Base-by-base conservation (phyloP, 92 coral and sea anemone genomes). In the Porites cylindrica region DNA sequence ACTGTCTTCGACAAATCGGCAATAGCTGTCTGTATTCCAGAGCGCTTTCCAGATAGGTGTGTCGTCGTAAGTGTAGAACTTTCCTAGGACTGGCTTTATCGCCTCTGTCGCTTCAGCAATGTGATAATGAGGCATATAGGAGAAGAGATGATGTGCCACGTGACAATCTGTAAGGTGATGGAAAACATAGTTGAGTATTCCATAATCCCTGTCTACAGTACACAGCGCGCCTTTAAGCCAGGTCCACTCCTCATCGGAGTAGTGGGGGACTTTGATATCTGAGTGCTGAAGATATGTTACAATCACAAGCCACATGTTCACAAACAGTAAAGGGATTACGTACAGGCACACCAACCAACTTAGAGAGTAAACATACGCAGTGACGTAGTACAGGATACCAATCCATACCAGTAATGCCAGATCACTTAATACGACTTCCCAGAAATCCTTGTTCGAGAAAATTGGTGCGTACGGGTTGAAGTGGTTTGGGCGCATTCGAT, bases 221-320 rank as follows among this genome's bases (percentile, higher is more conserved):
- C 96, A 88, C 18, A 95, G 90, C 16, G 96, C 96, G 18, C 98
- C 98, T 66, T 94, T 94, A 5, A 95, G 91, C 98, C 98, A 95
- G 61, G 93, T 93, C 98, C 98, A 95, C 6, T 93, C 98, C 17
- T 93, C 91, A 81, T 89, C 98, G 8, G 93, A 85, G 56, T 95
- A 95, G 72, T 95, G 98, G 9, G 98, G 98, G 18, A 95, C 91
- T 62, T 69, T 93, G 13, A 88, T 71, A 60, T 95, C 98, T 3
- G 98, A 87, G 96, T 95, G 98, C 72, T 95, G 98, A 8, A 95
- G 93, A 51, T 95, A 95, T 0, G 98, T 95, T 4, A 95, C 89
- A 17, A 93, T 88, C 4, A 95, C 98, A 0, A 95, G 81, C 98
- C 98, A 95, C 98, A 93, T 93, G 89, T 95, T 95, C 13, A 93